phyloP scores from a whole-genome alignment of 2,888 invertebrate genomes.

The Ephialtes manifestator region DNA sequence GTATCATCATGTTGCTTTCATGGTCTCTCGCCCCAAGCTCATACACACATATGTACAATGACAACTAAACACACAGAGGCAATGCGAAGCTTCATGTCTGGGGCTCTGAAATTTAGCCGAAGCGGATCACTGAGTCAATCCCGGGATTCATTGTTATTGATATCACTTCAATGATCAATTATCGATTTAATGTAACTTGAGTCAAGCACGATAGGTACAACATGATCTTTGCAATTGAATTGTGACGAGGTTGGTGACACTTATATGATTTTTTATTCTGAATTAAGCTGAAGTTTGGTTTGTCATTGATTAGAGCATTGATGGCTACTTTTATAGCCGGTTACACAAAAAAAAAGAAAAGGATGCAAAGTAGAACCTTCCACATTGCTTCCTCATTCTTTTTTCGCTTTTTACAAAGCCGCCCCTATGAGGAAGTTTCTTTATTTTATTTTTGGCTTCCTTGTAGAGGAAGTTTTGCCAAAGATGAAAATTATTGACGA shows the following conservation, averaged over 20 bases:
- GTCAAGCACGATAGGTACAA: neutral
- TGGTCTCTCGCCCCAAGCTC: constrained; percentile 29
- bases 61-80: neutral
- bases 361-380: too few species aligned
- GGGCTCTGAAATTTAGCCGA: constrained; percentile 13
- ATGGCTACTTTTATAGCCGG: too few species aligned
- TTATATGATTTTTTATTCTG: neutral
- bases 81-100: neutral
- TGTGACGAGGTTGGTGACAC: neutral
- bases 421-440: too few species aligned
- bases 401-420: too few species aligned
- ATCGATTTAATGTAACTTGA: neutral
- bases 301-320: too few species aligned
- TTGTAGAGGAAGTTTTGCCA: too few species aligned
- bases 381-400: too few species aligned
- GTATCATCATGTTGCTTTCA: constrained; percentile 52
- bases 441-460: too few species aligned
- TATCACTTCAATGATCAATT: constrained; percentile 15
- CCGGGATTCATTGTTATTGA: constrained; percentile 31
- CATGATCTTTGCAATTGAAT: neutral
- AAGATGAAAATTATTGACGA: too few species aligned
- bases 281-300: too few species aligned
- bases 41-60: neutral
- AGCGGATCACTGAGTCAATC: constrained; percentile 29
- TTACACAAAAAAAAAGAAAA: too few species aligned